These are phyloP conservation scores for Meganola albula DNA, from an alignment of 2,888 invertebrate species.

Conservation along the genomic window DNA sequence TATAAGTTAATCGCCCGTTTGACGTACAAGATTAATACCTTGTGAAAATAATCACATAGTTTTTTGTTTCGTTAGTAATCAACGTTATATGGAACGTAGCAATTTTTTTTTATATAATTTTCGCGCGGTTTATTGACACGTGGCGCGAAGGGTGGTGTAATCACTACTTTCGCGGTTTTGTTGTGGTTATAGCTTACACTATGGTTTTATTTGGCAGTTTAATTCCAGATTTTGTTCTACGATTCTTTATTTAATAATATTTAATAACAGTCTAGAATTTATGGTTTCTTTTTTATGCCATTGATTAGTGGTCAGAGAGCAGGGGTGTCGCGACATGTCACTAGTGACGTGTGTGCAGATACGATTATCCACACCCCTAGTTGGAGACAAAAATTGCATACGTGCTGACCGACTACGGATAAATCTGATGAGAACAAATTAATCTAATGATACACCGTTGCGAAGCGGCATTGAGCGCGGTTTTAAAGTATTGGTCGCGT, in stretches of 20 bases:
- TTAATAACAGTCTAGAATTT: constrained; percentile 24
- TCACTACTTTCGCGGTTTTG: constrained; percentile 48
- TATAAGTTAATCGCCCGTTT: constrained; percentile 50
- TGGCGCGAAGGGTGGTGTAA: constrained; percentile 42
- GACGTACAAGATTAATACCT: constrained; percentile 43
- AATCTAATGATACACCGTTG: too few relatives aligned
- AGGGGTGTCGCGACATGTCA: constrained; percentile 54
- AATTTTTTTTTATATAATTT: constrained; percentile 52
- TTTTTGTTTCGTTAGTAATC: constrained; percentile 43
- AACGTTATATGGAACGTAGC: constrained; percentile 39
- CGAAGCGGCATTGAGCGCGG: too few relatives aligned
- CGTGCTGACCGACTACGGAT: constrained; percentile 29
- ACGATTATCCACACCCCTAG: constrained; percentile 59
- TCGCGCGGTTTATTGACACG: constrained; percentile 36
- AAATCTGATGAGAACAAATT: constrained; percentile 39
- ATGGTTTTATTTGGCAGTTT: constrained; percentile 18
- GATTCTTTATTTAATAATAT: constrained; percentile 35
- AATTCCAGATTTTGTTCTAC: constrained; percentile 22
- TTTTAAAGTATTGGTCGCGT: too few relatives aligned
- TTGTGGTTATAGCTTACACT: constrained; percentile 67
- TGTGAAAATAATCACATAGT: constrained; percentile 48
- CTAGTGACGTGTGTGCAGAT: constrained; percentile 66
- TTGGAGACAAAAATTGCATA: constrained; percentile 41
- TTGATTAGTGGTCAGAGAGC: constrained; percentile 56
- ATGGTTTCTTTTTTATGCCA: constrained; percentile 28